Base-by-base conservation (phyloP, 2,113 vertebrate genomes). In the Tapirus terrestris region DNA sequence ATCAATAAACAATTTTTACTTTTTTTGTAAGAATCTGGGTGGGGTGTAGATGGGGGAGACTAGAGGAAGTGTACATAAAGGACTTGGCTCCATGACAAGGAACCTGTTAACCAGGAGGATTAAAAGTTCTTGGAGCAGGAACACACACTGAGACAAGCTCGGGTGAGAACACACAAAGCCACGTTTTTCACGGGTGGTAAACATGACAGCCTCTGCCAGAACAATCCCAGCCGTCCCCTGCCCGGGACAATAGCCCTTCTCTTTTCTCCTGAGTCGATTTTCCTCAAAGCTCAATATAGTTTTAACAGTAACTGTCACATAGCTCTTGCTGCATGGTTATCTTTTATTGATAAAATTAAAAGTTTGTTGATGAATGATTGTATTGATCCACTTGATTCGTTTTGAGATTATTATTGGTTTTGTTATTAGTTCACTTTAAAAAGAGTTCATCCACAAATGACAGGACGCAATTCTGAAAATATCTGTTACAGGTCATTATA, bases 321-420 rank as follows among this genome's bases (percentile, higher is more conserved):
- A 90, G 31, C 53, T 89, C 79, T 83, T 63, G 11, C 23, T 89
- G 17, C 33, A 45, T 17, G 79, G 21, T 77, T 89, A 58, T 70
- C 77, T 93, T 83, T 33, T 68, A 92, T 43, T 73, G 53, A 75
- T 90, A 90, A 83, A 43, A 58, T 93, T 82, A 79, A 91, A 89
- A 90, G 25, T 45, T 87, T 51, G 6, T 39, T 89, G 51, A 36
- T 79, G 43, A 79, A 36, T 33, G 14, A 84, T 29, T 63, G 2
- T n/a, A 68, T n/a, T 58, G 29, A 60, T 53, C 21, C 6, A 58
- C 48, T 76, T 81, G 45, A 65, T 80, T 31, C 45, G 68, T 81
- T 94, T 53, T 79, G 48, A 81, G 33, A 68, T 10, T 51, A 20
- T 70, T 96, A 23, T 7, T 86, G 58, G 6, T 76, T 96, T 75